Evolutionary conservation across 2,888 invertebrate species (phyloP).

Genomic region (Melanostoma scalare): DNA sequence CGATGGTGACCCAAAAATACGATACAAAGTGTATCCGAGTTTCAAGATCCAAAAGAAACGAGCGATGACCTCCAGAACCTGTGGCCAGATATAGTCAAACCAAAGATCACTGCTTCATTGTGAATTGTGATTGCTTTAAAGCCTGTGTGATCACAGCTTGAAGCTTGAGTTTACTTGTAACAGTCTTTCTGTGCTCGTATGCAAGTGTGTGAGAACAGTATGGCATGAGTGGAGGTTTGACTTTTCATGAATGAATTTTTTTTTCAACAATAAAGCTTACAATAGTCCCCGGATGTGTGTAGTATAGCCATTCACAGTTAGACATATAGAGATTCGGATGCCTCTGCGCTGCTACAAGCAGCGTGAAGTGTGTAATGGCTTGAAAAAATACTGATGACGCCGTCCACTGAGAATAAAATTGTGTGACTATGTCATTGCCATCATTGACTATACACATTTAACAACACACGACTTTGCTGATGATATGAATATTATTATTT

Average conservation of each 20-base stretch:
- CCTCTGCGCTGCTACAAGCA: constrained; percentile 4
- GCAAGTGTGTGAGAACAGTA: constrained; percentile 25
- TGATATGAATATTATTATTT: constrained; percentile 33
- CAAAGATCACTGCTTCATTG: constrained; percentile 16
- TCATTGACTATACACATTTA: constrained; percentile 4
- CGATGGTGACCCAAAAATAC: constrained; percentile 13
- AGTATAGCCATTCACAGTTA: constrained; percentile 44
- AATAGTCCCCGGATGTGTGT: constrained; percentile 59
- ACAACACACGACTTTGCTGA: constrained; percentile 24
- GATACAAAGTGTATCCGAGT: constrained; percentile 13
- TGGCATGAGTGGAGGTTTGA: constrained; percentile 23
- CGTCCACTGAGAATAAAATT: constrained; percentile 40
- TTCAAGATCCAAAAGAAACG: constrained; percentile 49
- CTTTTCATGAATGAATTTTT: constrained; percentile 63
- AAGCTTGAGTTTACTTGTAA: constrained; percentile 1
- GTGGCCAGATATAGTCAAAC: constrained; percentile 61
- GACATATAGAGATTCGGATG: constrained; percentile 6
- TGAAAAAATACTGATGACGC: constrained; percentile 47
- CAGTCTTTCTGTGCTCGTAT: constrained; percentile 3
- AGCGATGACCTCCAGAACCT: constrained; percentile 63
- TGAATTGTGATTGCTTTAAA: constrained; percentile 6
- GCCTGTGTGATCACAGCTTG: constrained; percentile 4
- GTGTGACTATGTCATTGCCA: constrained; percentile 69
- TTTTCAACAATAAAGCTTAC: constrained; percentile 39
- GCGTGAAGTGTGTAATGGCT: constrained; percentile 41